Base-by-base conservation (phyloP, 2,888 invertebrate species). In the Pyrocoelia pectoralis region DNA sequence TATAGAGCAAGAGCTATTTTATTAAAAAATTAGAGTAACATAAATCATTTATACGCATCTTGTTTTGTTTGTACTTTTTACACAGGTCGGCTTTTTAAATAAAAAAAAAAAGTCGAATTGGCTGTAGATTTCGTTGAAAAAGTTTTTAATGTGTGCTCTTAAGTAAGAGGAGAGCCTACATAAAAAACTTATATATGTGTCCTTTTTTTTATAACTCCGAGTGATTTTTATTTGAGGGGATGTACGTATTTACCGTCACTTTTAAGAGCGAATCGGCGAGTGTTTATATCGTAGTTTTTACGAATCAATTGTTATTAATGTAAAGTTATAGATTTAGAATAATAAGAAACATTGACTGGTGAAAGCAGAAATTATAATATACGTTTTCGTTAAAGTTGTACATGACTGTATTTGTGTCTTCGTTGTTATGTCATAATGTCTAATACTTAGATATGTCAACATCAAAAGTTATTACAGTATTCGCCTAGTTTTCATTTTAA, bases 321-420 rank as follows among this genome's bases (percentile, higher is more conserved):
- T 63, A 63, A 52, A 66, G 62, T 59, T 66, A 62, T 62, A 62
- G 61, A 61, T 56, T 46, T 60, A 61, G 61, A 33, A 52, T 57
- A 46, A 56, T 65, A 74, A 73, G 67, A 43, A 67, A 70, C 66
- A 70, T 70, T 71, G 73, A 74, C 77, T 77, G 77, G 76, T 68
- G 61, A 55, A 63, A 70, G 77, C 77, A 76, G 76, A 71, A 74
- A 77, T 79, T 77, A 74, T 75, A 74, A 43, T 73, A 63, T 61
- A 61, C 65, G 72, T 71, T 56, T 64, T 66, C 74, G 71, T 73
- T 73, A 70, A 68, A 69, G 69, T 67, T 73, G 73, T 73, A 70
- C 65, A 72, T 71, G 46, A 46, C 15, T 46, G 68, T 65, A 68
- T 71, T 64, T 66, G 57, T 70, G 68, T 70, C 60, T 64, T 56